Evolutionary conservation across 2,888 invertebrate species (phyloP).

Genomic region (Teleiodes luculella): DNA sequence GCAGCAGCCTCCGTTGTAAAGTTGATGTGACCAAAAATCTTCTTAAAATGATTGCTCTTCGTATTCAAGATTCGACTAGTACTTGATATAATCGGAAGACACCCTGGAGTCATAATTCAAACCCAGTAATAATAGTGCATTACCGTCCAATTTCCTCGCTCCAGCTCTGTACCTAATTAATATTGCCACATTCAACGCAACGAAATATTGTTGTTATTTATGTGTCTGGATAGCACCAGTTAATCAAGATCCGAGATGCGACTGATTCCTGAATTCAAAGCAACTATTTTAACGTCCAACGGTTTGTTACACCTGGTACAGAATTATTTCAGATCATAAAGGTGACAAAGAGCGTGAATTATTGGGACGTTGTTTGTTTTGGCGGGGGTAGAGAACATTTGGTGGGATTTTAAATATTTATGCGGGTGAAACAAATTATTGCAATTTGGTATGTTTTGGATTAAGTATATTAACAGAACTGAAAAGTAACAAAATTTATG

Average conservation of each 20-base stretch:
- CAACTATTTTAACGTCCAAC: constrained; percentile 14
- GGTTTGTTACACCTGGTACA: constrained; percentile 12
- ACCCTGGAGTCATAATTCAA: background rate
- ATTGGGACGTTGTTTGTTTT: background rate
- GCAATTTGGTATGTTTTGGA: background rate
- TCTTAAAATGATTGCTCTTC: too few relatives aligned
- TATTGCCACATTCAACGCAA: constrained; percentile 49
- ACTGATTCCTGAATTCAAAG: constrained; percentile 19
- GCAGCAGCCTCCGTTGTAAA: too few relatives aligned
- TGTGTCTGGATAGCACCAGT: constrained; percentile 41
- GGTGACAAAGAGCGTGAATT: constrained; percentile 2
- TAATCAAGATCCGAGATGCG: constrained; percentile 11
- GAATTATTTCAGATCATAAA: constrained; percentile 3
- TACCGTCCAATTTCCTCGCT: background rate
- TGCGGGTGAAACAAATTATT: too few relatives aligned
- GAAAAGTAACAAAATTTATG: too few relatives aligned
- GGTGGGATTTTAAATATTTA: background rate
- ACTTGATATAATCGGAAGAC: background rate
- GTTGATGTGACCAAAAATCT: too few relatives aligned
- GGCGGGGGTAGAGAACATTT: background rate
- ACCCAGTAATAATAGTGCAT: background rate
- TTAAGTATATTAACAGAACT: background rate
- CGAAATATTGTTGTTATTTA: constrained; percentile 71
- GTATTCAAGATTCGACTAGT: background rate
- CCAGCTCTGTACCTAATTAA: constrained; percentile 56